Conservation (phyloP, 2,113 vertebrate genomes). For the Edolisoma coerulescens region DNA sequence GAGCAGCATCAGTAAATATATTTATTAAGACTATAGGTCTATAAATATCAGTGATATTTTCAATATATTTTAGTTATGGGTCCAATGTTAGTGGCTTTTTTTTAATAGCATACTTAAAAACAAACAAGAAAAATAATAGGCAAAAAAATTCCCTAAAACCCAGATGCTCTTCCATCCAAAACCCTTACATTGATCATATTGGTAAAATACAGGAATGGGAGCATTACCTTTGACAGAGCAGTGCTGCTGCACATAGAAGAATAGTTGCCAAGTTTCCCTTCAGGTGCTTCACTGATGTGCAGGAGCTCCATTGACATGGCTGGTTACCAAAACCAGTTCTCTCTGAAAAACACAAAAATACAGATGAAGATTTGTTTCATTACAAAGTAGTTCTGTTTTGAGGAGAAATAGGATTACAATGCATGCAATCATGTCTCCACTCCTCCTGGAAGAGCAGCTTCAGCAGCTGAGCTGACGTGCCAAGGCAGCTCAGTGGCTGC, state of each 20-base stretch:
- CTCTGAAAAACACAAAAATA: background rate
- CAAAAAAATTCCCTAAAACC: accelerated
- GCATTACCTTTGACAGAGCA: background rate
- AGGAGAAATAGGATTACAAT: background rate
- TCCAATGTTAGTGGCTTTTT: background rate
- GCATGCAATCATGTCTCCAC: background rate
- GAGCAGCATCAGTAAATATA: background rate
- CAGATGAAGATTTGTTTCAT: background rate
- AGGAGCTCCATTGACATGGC: background rate
- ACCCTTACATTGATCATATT: background rate
- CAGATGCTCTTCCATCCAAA: background rate
- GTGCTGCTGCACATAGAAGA: background rate
- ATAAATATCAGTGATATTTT: background rate
- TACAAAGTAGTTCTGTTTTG: background rate
- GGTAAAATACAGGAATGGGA: background rate
- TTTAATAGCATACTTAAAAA: background rate
- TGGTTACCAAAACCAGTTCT: background rate
- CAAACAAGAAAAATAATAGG: background rate
- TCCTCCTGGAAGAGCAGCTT: background rate
- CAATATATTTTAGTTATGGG: background rate
- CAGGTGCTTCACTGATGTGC: background rate
- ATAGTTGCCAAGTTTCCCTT: background rate
- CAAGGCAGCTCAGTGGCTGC: background rate
- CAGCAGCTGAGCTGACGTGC: background rate
- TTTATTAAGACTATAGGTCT: background rate